A percentile compares a stretch with the other conserved stretches of the same genome.
Evolutionary conservation across 2,113 vertebrate species (phyloP).

Genomic region (Brienomyrus longianalis): DNA sequence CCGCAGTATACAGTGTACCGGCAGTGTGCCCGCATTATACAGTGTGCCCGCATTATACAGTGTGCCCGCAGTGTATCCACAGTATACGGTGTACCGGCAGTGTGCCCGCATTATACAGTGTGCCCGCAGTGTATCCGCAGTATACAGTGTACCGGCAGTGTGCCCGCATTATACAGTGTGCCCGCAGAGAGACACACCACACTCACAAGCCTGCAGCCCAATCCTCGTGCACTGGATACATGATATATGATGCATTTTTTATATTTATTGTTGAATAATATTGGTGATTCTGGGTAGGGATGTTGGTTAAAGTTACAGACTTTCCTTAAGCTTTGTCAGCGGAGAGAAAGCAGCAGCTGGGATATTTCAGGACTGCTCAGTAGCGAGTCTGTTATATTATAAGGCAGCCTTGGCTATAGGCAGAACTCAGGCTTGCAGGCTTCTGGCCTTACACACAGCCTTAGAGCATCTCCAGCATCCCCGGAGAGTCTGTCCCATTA

Average conservation of each 20-base stretch:
- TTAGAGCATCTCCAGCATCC: conserved; percentile 4
- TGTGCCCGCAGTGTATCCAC: too few relatives aligned
- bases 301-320: not conserved
- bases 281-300: not conserved
- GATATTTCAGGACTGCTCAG: not conserved
- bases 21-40: too few relatives aligned
- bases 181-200: not conserved
- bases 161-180: too few relatives aligned
- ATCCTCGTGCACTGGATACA: not conserved
- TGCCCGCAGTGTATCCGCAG: too few relatives aligned
- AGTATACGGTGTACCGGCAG: too few relatives aligned
- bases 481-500: conserved; percentile 33
- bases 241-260: not conserved
- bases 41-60: too few relatives aligned
- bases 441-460: not conserved
- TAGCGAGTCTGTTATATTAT: not conserved
- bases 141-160: too few relatives aligned
- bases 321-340: not conserved
- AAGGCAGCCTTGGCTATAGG: not conserved
- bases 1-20: too few relatives aligned
- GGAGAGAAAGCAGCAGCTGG: not conserved
- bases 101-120: not conserved
- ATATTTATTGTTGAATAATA: not conserved
- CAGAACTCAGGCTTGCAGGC: too few relatives aligned
- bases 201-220: not conserved